These are phyloP conservation scores for Cinclus mexicanus DNA, from an alignment of 2,113 vertebrate species.

Conservation along the genomic window DNA sequence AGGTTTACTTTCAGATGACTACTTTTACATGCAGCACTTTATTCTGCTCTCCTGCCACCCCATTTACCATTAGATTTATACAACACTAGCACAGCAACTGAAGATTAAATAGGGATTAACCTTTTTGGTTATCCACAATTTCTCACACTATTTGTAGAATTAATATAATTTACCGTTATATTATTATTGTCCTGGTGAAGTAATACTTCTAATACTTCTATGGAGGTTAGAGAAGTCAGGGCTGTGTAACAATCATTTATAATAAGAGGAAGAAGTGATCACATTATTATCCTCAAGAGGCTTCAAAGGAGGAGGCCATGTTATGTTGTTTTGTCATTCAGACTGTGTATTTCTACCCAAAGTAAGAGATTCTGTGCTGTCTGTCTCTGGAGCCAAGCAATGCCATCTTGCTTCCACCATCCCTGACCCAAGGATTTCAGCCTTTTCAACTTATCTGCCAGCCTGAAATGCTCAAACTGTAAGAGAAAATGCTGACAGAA, in stretches of 20 bases:
- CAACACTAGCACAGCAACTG: neutral
- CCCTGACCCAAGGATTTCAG: neutral
- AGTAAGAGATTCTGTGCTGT: neutral
- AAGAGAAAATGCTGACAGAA: neutral
- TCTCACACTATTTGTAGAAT: slow-evolving; percentile 13
- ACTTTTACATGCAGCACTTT: neutral
- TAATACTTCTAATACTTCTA: neutral
- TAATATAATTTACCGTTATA: neutral
- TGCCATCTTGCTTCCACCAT: neutral
- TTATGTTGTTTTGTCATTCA: neutral
- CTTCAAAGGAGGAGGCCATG: neutral
- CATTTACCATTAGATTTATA: slow-evolving; percentile 26
- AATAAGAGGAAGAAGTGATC: neutral
- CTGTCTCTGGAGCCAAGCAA: neutral
- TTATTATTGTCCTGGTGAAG: slow-evolving; percentile 15
- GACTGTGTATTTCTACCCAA: neutral
- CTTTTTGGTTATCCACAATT: slow-evolving; percentile 10
- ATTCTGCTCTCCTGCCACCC: neutral
- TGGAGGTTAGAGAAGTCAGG: slow-evolving; percentile 1
- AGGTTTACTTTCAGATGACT: neutral
- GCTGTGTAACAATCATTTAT: neutral
- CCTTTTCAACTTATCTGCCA: neutral
- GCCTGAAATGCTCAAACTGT: neutral
- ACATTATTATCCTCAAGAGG: neutral
- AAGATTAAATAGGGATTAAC: slow-evolving; percentile 41